Conservation (phyloP, 1,140 invertebrate species). For the Bombus superbus region DNA sequence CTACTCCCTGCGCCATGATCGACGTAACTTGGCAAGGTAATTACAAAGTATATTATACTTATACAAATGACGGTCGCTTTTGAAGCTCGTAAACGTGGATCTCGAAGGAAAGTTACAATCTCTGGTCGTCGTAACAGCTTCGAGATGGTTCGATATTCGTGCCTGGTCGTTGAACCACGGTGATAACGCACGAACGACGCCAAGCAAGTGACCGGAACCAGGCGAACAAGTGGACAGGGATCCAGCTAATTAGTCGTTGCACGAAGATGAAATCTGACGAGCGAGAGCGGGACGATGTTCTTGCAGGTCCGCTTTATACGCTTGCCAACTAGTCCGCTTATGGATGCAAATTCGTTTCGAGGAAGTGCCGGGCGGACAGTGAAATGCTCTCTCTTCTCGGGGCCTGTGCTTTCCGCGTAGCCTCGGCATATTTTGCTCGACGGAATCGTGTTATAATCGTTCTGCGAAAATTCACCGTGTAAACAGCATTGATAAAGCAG, state of each 20-base stretch:
- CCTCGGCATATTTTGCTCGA: slow-evolving; percentile 23
- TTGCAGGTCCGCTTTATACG: slow-evolving; percentile 32
- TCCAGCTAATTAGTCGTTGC: not conserved
- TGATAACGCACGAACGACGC: not conserved
- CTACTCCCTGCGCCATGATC: not conserved
- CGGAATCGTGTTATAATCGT: slow-evolving; percentile 36
- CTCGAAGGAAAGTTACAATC: not conserved
- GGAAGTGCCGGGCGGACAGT: slow-evolving; percentile 1
- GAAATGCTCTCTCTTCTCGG: slow-evolving; percentile 22
- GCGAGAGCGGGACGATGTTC: not conserved
- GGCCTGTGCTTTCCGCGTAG: not conserved
- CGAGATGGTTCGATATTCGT: no score
- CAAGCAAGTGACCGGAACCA: not conserved
- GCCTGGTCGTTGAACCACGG: not conserved
- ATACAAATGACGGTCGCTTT: not conserved
- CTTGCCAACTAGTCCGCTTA: slow-evolving; percentile 24
- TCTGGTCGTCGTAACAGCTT: not conserved
- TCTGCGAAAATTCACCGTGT: slow-evolving; percentile 38
- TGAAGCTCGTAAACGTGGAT: not conserved
- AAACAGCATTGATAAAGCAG: slow-evolving; percentile 49
- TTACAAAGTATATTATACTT: no score
- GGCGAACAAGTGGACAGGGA: not conserved
- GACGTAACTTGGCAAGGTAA: no score
- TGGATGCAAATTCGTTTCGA: slow-evolving; percentile 35
- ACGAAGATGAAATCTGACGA: slow-evolving; percentile 12